Evolutionary conservation across 2,113 vertebrate genomes (phyloP), one percentile per base, ranked within the genome.

Genomic region (Pungitius pungitius): DNA sequence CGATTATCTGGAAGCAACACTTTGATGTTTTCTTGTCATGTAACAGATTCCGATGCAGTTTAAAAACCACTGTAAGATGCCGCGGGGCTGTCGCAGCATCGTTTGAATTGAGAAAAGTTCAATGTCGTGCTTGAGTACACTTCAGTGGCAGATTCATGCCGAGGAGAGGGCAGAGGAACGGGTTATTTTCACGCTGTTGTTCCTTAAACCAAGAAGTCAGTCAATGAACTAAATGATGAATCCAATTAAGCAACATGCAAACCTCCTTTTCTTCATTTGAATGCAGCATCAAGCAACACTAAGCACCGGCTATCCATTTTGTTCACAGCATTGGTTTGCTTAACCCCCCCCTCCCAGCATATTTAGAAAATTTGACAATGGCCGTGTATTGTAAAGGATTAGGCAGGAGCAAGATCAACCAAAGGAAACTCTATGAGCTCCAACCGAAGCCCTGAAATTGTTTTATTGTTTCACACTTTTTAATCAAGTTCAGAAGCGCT

Each of bases 331-430:
- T 80, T 78, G 59, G 59, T 59, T 75, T 37, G 13, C 47, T 37
- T 82, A 58, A 85, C 30, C n/a, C n/a, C n/a, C n/a, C n/a, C n/a
- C n/a, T n/a, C n/a, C n/a, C n/a, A 84, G 84, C 42, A 24, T 63
- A 18, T 65, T 63, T 43, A 68, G 49, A 39, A 80, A 56, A 77
- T 60, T 17, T 10, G 56, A 87, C 81, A 77, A 77, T 63, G 64
- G 69, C 64, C 37, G 49, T 30, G 58, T 17, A 60, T 57, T 45
- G 40, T 10, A 15, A 33, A 47, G 65, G 68, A 84, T 82, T 69
- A 82, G 58, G 65, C 24, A 56, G 67, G 9, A 81, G 56, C 45
- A 84, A 81, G 73, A 74, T 7, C 9, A 2, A 33, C 69, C 49
- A 40, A 33, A 27, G n/a, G 13, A 22, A 26, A 22, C 47, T 51